These are phyloP conservation scores for Notarius lentiginosus DNA, from an alignment of 2,113 vertebrate species.

Conservation along the genomic window DNA sequence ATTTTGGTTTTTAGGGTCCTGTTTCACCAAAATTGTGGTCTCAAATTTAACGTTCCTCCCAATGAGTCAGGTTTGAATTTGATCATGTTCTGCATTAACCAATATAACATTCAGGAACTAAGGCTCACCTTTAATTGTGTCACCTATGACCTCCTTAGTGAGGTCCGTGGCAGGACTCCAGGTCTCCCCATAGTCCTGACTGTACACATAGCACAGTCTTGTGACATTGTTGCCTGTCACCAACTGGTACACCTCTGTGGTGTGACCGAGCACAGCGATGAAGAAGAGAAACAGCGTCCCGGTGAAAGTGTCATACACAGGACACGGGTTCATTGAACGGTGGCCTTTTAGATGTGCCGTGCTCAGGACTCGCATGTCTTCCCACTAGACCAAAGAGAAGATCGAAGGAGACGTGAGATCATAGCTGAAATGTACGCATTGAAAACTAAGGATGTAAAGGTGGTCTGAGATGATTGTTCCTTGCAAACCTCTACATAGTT, in stretches of 20 bases:
- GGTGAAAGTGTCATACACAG: slow-evolving; percentile 80
- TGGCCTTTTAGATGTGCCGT: slow-evolving; percentile 78
- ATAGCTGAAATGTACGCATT: not conserved
- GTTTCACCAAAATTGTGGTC: not conserved
- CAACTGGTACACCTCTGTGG: slow-evolving; percentile 84
- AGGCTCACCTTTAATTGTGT: slow-evolving; percentile 76
- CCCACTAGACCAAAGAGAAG: slow-evolving; percentile 78
- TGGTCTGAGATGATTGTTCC: too few species aligned
- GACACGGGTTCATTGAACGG: slow-evolving; percentile 96
- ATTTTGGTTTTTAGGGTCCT: not conserved
- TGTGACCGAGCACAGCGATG: slow-evolving; percentile 85
- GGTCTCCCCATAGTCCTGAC: slow-evolving; percentile 78
- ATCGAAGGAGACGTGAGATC: not conserved
- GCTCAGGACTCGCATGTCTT: slow-evolving; percentile 78
- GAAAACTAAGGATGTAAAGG: not conserved
- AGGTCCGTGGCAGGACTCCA: slow-evolving; percentile 85
- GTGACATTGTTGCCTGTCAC: slow-evolving; percentile 84
- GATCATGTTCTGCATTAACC: not conserved
- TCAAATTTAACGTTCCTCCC: not conserved
- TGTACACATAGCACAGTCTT: slow-evolving; percentile 86
- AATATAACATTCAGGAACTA: not conserved
- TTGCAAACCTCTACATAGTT: slow-evolving; percentile 83
- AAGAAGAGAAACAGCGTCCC: slow-evolving; percentile 85
- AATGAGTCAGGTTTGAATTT: not conserved
- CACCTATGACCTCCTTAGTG: slow-evolving; percentile 82